A percentile compares a stretch with the other conserved stretches of the same genome.
These are phyloP conservation scores for Antrozous pallidus DNA, from an alignment of 2,797 vertebrate genomes.

Conservation along the genomic window DNA sequence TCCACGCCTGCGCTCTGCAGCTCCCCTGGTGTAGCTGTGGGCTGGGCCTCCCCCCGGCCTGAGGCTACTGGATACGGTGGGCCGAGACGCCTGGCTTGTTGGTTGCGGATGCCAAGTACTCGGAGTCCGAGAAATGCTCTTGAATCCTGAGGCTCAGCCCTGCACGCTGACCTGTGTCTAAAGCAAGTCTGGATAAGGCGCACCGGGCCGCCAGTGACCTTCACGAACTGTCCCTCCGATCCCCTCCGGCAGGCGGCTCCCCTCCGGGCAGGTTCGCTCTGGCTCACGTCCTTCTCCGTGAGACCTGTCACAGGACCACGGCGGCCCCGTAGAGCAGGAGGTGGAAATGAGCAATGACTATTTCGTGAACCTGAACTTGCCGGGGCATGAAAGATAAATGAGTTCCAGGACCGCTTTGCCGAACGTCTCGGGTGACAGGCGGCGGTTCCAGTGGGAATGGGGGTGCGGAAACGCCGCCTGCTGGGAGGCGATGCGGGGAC, in stretches of 20 bases:
- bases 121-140: neutral
- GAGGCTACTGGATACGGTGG: neutral
- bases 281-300: neutral
- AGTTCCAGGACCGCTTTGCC: neutral
- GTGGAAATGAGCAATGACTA: constrained; percentile 22
- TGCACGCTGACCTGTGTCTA: too few species aligned
- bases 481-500: neutral
- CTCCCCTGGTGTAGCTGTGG: neutral
- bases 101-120: neutral
- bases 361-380: constrained; percentile 60
- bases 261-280: neutral
- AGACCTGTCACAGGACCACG: neutral
- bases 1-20: neutral
- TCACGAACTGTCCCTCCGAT: neutral
- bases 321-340: neutral
- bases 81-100: neutral
- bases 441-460: neutral
- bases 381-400: constrained; percentile 58
- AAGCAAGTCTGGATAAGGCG: too few species aligned
- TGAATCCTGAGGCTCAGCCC: neutral
- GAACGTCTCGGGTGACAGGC: constrained; percentile 29
- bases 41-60: neutral
- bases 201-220: too few species aligned
- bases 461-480: neutral
- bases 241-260: neutral